Evolutionary conservation across 2,888 invertebrate species (phyloP).

Genomic region (Himalopsyche tibetana): DNA sequence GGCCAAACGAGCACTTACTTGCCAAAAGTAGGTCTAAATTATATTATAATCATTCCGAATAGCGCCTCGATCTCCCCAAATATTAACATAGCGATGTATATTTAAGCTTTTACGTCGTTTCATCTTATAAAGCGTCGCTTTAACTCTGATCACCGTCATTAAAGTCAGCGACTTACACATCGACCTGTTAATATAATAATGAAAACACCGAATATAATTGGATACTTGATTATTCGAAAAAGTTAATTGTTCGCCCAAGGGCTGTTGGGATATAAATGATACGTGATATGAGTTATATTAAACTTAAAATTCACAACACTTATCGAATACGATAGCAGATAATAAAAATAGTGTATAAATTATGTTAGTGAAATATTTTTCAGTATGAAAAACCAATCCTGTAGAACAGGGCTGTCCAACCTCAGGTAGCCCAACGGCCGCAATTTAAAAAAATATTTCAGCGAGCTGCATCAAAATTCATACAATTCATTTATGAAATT

Average conservation of each 20-base stretch:
- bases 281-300: neutral
- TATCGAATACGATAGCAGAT: too few relatives aligned
- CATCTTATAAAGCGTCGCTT: neutral
- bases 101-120: slow-evolving; percentile 18
- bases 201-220: neutral
- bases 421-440: too few relatives aligned
- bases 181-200: slow-evolving; percentile 27
- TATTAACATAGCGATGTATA: slow-evolving; percentile 32
- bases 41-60: slow-evolving; percentile 16
- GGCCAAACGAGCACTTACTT: neutral
- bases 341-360: too few relatives aligned
- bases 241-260: neutral
- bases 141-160: slow-evolving; percentile 20
- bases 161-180: neutral
- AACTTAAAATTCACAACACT: neutral
- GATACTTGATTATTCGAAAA: slow-evolving; percentile 11
- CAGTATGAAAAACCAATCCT: too few relatives aligned
- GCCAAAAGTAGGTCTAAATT: slow-evolving; percentile 22
- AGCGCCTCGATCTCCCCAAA: slow-evolving; percentile 28
- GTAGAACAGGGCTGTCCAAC: too few relatives aligned
- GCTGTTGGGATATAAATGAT: slow-evolving; percentile 8
- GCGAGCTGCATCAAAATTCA: too few relatives aligned
- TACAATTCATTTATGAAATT: too few relatives aligned
- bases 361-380: too few relatives aligned
- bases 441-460: too few relatives aligned